Conservation (phyloP, 2,113 vertebrate species). For the Lethenteron camtschaticum region DNA sequence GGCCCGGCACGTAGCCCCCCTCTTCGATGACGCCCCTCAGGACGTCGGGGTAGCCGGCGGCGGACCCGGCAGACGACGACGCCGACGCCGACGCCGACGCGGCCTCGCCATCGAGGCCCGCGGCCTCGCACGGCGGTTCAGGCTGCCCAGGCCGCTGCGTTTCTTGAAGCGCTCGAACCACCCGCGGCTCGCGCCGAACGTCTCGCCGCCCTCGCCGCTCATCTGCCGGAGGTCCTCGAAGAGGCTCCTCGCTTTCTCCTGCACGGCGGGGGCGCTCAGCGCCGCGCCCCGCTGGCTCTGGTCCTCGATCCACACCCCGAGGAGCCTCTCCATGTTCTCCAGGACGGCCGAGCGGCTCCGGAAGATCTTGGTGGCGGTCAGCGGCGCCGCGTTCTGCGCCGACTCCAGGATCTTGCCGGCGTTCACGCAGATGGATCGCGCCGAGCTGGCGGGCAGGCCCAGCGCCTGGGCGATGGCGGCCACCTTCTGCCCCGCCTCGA, state of each 20-base stretch:
- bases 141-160: not conserved
- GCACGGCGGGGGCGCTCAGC: not conserved
- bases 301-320: not conserved
- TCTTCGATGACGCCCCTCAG: constrained; percentile 6
- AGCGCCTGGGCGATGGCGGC: not conserved
- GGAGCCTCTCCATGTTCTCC: not conserved
- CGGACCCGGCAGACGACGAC: not conserved
- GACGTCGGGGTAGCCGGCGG: constrained; percentile 2
- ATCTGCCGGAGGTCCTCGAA: not conserved
- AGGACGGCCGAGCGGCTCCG: not conserved
- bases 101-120: not conserved
- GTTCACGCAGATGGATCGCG: not conserved
- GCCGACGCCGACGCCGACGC: not conserved
- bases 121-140: not conserved
- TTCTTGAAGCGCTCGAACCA: constrained; percentile 1
- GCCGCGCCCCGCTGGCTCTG: not conserved
- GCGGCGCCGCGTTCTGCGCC: not conserved
- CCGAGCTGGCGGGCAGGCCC: not conserved
- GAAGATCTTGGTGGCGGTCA: not conserved
- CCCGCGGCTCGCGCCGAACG: not conserved
- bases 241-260: not conserved
- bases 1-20: constrained; percentile 6
- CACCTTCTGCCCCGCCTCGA: not conserved
- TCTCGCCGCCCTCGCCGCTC: not conserved
- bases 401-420: not conserved